Evolutionary conservation across 2,113 vertebrate species (phyloP).

Genomic region (Microtus oregoni): DNA sequence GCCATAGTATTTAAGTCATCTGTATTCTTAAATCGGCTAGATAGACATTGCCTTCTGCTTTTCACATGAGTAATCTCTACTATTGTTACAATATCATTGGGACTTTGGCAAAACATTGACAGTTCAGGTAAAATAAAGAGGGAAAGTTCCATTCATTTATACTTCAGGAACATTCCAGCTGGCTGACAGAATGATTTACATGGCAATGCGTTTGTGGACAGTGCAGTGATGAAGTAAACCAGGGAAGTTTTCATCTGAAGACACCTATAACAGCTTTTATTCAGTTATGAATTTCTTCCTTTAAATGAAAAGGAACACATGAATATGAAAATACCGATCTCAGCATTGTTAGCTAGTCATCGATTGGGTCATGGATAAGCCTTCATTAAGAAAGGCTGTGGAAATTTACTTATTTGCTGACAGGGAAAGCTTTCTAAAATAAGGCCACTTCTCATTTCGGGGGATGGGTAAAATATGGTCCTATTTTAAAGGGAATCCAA

Average conservation of each 20-base stretch:
- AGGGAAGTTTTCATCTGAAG: neutral
- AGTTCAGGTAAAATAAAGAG: neutral
- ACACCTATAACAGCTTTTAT: neutral
- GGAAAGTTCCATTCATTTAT: neutral
- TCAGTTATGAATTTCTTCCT: neutral
- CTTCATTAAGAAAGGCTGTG: neutral
- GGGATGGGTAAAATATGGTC: slow-evolving; percentile 23
- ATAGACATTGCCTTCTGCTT: neutral
- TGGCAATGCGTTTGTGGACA: neutral
- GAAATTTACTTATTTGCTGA: slow-evolving; percentile 52
- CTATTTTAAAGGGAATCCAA: slow-evolving; percentile 32
- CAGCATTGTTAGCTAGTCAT: neutral
- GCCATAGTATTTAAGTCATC: neutral
- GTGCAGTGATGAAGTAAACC: neutral
- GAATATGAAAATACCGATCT: neutral
- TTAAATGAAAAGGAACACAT: neutral
- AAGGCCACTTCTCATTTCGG: slow-evolving; percentile 22
- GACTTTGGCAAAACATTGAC: neutral
- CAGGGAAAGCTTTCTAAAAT: slow-evolving; percentile 12
- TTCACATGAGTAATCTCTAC: neutral
- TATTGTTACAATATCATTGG: neutral
- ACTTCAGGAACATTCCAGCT: neutral
- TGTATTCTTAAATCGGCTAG: neutral
- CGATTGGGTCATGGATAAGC: neutral
- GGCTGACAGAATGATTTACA: neutral